phyloP scores from a whole-genome alignment of 2,797 vertebrate species.

The Falco rusticolus region DNA sequence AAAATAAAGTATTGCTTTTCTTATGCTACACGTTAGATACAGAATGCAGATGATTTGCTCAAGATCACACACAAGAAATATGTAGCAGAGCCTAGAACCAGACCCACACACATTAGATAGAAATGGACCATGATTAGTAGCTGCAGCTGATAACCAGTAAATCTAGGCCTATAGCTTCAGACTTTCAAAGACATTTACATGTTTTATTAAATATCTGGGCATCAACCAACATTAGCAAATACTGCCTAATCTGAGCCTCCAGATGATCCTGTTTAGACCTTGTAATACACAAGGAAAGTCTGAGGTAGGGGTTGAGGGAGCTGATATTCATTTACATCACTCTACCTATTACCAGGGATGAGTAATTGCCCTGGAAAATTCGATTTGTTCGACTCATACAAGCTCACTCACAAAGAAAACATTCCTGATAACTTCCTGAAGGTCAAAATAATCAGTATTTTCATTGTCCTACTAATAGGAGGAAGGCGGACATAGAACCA shows the following conservation, averaged over 20 bases:
- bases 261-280: neutral
- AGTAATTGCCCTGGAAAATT: neutral
- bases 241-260: neutral
- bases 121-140: neutral
- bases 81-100: rapidly evolving
- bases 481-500: neutral
- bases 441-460: neutral
- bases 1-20: neutral
- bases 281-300: neutral
- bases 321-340: neutral
- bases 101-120: neutral
- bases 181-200: neutral
- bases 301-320: neutral
- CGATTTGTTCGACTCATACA: neutral
- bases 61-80: neutral
- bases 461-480: neutral
- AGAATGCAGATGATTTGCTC: neutral
- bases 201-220: neutral
- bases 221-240: neutral
- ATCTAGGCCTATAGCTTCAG: neutral
- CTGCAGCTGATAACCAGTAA: neutral
- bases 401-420: neutral
- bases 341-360: neutral
- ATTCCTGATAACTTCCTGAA: neutral
- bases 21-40: neutral